Evolutionary conservation across 92 coral and sea anemone species (phyloP).

Genomic region (Porites evermanni): DNA sequence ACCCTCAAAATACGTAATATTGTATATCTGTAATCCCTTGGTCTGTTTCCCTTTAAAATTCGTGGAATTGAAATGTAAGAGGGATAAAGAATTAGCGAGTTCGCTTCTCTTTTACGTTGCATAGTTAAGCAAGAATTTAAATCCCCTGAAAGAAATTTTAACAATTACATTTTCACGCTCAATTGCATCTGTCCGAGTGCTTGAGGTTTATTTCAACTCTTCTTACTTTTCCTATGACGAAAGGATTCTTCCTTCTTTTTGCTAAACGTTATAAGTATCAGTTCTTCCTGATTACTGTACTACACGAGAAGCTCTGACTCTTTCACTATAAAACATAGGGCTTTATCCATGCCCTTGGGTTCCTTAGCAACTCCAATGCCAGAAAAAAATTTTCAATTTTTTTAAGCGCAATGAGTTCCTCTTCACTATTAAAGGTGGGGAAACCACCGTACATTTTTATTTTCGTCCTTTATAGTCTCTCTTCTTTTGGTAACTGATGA

Average conservation of each 20-base stretch:
- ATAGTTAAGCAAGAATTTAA: conserved; percentile 12
- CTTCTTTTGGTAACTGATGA: neutral
- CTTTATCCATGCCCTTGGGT: neutral
- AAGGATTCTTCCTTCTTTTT: neutral
- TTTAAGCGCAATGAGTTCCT: neutral
- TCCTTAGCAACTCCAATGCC: neutral
- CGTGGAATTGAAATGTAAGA: neutral
- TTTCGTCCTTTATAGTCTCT: neutral
- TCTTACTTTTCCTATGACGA: neutral
- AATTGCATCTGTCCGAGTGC: neutral
- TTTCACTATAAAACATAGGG: neutral
- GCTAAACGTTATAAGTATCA: neutral
- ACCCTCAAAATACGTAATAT: neutral
- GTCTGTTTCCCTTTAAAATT: neutral
- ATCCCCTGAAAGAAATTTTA: neutral
- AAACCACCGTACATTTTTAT: neutral
- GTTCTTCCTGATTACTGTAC: too few species aligned
- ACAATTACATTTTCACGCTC: conserved; percentile 12
- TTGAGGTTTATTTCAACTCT: neutral
- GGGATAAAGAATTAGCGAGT: neutral
- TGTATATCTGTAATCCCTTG: neutral
- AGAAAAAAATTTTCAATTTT: neutral
- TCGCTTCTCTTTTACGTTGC: neutral
- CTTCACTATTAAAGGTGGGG: neutral
- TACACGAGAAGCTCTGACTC: neutral